These are phyloP conservation scores for Promerops cafer DNA, from an alignment of 2,113 vertebrate genomes.

Conservation along the genomic window DNA sequence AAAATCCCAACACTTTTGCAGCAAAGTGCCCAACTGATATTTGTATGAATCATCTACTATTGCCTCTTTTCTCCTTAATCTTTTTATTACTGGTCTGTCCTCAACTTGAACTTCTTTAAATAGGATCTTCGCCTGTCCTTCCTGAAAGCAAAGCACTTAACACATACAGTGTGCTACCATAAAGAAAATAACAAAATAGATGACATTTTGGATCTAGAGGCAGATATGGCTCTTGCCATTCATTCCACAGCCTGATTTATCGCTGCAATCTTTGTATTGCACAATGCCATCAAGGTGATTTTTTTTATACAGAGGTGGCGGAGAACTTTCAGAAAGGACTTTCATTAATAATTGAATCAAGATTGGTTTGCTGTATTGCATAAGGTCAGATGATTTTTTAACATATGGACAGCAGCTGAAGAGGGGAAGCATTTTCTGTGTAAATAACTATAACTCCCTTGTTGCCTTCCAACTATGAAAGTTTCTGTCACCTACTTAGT, in stretches of 20 bases:
- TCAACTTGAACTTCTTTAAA: slow-evolving; percentile 1
- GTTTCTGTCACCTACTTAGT: background rate
- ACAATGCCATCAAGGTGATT: background rate
- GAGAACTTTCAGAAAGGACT: background rate
- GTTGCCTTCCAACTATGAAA: background rate
- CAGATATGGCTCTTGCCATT: slow-evolving; percentile 32
- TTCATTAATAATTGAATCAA: slow-evolving; percentile 20
- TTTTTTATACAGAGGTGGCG: background rate
- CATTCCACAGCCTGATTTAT: slow-evolving; percentile 16
- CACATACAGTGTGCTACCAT: background rate
- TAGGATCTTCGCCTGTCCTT: background rate
- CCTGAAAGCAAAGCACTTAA: slow-evolving; percentile 15
- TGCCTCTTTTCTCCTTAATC: background rate
- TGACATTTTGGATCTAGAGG: slow-evolving; percentile 38
- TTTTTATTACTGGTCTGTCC: background rate
- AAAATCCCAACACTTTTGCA: background rate
- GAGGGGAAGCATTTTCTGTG: background rate
- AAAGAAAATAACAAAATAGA: slow-evolving; percentile 47
- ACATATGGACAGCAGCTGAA: background rate
- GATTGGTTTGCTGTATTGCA: background rate
- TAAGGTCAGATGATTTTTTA: slow-evolving; percentile 10
- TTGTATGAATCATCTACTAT: background rate
- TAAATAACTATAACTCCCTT: background rate
- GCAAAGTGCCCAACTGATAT: background rate
- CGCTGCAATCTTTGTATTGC: background rate